phyloP scores from a whole-genome alignment of 2,888 invertebrate species.

The Morpho deidamia region DNA sequence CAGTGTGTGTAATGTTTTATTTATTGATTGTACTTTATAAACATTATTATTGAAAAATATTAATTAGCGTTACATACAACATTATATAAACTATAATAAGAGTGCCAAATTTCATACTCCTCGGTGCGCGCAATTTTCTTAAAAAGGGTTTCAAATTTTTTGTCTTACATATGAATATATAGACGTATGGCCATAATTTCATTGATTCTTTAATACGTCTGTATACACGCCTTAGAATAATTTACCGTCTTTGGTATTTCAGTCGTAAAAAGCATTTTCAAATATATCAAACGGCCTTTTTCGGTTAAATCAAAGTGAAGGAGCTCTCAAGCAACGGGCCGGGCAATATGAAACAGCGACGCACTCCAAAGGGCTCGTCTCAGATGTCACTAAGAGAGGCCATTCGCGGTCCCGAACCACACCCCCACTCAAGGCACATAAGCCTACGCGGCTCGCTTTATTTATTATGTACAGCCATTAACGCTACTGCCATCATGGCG shows the following conservation, averaged over 20 bases:
- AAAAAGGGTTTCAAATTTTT: no score
- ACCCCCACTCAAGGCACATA: conserved; percentile 76
- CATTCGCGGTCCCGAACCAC: conserved; percentile 73
- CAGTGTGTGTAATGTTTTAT: no score
- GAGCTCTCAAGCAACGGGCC: conserved; percentile 62
- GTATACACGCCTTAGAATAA: no score
- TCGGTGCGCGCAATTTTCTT: no score
- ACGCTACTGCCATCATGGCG: conserved; percentile 74
- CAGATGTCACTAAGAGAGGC: conserved; percentile 74
- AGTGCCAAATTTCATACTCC: no score
- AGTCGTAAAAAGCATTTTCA: conserved; percentile 38
- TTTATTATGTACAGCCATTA: conserved; percentile 78
- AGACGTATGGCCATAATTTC: no score
- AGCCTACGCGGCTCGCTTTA: conserved; percentile 73
- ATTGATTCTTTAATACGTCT: no score
- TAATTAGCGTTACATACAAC: no score
- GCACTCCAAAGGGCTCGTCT: conserved; percentile 73
- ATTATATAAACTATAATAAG: no score
- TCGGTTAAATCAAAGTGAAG: conserved; percentile 75
- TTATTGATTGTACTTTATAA: no score
- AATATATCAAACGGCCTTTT: conserved; percentile 62
- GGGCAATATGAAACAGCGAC: conserved; percentile 75
- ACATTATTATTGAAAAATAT: no score
- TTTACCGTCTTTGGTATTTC: conserved; percentile 11
- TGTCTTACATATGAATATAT: no score